These are phyloP conservation scores for Candoia aspera DNA, from an alignment of 2,113 vertebrate species.

Conservation along the genomic window DNA sequence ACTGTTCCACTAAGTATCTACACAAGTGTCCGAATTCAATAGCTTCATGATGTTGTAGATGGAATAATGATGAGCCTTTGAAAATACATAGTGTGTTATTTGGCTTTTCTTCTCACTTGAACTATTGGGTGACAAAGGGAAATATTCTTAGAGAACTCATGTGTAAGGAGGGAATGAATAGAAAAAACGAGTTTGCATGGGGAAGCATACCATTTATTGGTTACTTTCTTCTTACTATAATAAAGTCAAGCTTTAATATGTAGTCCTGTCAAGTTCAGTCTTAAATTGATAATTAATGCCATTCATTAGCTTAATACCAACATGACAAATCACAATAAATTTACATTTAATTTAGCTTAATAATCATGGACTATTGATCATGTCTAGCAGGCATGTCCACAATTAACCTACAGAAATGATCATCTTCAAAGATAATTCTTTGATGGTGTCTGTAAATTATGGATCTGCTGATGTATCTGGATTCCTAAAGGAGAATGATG, in stretches of 20 bases:
- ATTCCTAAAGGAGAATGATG: background rate
- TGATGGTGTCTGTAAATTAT: constrained; percentile 19
- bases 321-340: constrained; percentile 26
- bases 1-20: constrained; percentile 48
- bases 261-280: background rate
- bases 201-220: constrained; percentile 15
- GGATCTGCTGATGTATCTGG: background rate
- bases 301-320: constrained; percentile 13
- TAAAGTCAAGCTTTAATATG: background rate
- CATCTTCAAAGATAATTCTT: constrained; percentile 10
- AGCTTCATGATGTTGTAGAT: constrained; percentile 42
- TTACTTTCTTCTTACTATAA: background rate
- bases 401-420: constrained; percentile 7
- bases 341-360: background rate
- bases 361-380: background rate
- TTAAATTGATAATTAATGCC: constrained; percentile 31
- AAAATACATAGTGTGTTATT: background rate
- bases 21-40: constrained; percentile 53
- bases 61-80: constrained; percentile 41
- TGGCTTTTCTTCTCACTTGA: background rate
- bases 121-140: constrained; percentile 26
- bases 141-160: background rate
- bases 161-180: background rate
- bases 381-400: constrained; percentile 1
- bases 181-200: constrained; percentile 10